These are phyloP conservation scores for Kryptolebias marmoratus DNA, from an alignment of 2,113 vertebrate species.

Conservation along the genomic window DNA sequence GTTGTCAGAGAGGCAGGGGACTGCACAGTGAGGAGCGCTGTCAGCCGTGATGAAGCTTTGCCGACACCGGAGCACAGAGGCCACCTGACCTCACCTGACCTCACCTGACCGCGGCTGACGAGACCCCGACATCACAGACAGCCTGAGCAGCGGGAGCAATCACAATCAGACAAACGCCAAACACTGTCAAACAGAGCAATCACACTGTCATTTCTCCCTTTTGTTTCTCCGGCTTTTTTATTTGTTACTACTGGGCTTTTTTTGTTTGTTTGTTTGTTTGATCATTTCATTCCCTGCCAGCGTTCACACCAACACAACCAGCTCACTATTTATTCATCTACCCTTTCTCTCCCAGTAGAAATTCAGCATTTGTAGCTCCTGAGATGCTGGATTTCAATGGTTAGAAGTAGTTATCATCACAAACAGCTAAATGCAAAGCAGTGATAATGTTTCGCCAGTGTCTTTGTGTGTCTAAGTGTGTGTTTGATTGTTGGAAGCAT, in stretches of 20 bases:
- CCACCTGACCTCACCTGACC: constrained; percentile 13
- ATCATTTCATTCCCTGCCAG: not conserved
- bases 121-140: constrained; percentile 54
- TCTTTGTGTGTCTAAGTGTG: no score
- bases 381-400: no score
- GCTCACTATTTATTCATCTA: not conserved
- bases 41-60: constrained; percentile 71
- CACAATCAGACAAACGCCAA: constrained; percentile 41
- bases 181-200: constrained; percentile 26
- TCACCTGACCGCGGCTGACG: constrained; percentile 62
- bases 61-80: constrained; percentile 42
- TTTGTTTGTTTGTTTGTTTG: not conserved
- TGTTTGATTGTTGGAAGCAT: no score
- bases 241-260: not conserved
- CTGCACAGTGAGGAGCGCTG: constrained; percentile 56
- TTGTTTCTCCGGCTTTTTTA: not conserved
- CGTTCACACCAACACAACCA: no score
- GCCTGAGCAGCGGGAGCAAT: constrained; percentile 44
- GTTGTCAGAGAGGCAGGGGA: constrained; percentile 71
- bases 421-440: no score
- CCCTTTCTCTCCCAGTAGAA: no score
- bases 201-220: constrained; percentile 1
- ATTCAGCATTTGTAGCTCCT: no score
- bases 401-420: no score
- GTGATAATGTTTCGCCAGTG: no score